These are phyloP conservation scores for Bombus sibiricus DNA, from an alignment of 1,140 invertebrate species.

Conservation along the genomic window DNA sequence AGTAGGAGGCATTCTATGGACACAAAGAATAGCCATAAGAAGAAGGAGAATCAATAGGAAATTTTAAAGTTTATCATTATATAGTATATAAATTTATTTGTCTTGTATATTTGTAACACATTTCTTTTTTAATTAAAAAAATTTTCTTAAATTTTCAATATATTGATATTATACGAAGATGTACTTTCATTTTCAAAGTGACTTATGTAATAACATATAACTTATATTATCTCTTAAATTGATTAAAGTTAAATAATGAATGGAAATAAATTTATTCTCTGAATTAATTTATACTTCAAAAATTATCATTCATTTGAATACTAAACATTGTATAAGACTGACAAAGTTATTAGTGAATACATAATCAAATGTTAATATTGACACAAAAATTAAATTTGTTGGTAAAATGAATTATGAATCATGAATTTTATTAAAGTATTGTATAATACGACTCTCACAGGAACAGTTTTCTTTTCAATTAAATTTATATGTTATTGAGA, in stretches of 20 bases:
- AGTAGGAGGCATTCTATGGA: constrained; percentile 65
- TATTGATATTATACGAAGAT: neutral
- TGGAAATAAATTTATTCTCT: neutral
- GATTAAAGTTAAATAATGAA: constrained; percentile 4
- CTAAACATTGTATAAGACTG: neutral
- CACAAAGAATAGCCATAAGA: constrained; percentile 45
- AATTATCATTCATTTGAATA: neutral
- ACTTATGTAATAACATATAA: neutral
- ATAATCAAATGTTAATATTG: neutral
- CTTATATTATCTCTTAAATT: neutral
- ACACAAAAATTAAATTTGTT: neutral
- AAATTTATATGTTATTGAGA: neutral
- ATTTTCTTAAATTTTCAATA: neutral
- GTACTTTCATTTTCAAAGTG: neutral
- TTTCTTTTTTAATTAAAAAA: neutral
- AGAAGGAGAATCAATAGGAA: constrained; percentile 66
- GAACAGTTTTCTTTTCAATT: neutral
- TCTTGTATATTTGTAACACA: neutral
- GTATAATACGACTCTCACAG: neutral
- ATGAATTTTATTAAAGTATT: neutral
- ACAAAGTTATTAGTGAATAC: neutral
- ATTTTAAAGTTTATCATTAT: constrained; percentile 55
- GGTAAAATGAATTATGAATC: neutral
- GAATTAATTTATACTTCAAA: neutral
- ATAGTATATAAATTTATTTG: constrained; percentile 15